phyloP scores from a whole-genome alignment of 1,140 invertebrate species.

The Rhysida immarginata region DNA sequence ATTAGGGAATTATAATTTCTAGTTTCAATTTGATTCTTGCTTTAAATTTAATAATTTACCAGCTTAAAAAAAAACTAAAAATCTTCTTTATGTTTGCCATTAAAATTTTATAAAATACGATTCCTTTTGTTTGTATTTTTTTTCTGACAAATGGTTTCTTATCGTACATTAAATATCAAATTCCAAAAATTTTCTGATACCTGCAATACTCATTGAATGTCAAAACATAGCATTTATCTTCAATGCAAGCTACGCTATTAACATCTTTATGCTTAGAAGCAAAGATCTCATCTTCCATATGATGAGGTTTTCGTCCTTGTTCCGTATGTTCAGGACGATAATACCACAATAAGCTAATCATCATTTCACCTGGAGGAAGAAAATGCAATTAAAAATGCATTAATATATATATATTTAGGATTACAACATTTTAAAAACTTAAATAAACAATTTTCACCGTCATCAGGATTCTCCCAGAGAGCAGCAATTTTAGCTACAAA shows the following conservation, averaged over 20 bases:
- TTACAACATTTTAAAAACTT: neutral
- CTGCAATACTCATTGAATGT: conserved; percentile 94
- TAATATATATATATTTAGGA: too few relatives aligned
- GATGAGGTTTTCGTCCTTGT: conserved; percentile 54
- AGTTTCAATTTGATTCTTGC: too few relatives aligned
- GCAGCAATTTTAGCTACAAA: conserved; percentile 85
- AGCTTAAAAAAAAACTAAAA: too few relatives aligned
- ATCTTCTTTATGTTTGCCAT: too few relatives aligned
- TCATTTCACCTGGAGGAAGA: conserved; percentile 67
- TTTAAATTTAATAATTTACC: too few relatives aligned
- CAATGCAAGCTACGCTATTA: conserved; percentile 91
- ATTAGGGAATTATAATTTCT: too few relatives aligned
- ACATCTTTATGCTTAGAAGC: conserved; percentile 84
- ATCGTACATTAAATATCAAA: too few relatives aligned
- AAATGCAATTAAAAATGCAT: too few relatives aligned
- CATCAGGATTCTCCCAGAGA: conserved; percentile 85
- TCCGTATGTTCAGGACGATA: conserved; percentile 95
- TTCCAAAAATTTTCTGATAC: conserved; percentile 41
- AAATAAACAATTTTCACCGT: conserved; percentile 43
- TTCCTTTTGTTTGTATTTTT: too few relatives aligned
- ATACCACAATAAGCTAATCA: conserved; percentile 92
- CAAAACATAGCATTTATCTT: conserved; percentile 93
- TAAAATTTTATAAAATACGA: too few relatives aligned
- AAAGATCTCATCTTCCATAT: conserved; percentile 81
- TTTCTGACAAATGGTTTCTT: too few relatives aligned